A percentile compares a stretch with the other conserved stretches of the same genome.
phyloP scores from a whole-genome alignment of 2,888 invertebrate genomes.

The Geophilus truncorum region DNA sequence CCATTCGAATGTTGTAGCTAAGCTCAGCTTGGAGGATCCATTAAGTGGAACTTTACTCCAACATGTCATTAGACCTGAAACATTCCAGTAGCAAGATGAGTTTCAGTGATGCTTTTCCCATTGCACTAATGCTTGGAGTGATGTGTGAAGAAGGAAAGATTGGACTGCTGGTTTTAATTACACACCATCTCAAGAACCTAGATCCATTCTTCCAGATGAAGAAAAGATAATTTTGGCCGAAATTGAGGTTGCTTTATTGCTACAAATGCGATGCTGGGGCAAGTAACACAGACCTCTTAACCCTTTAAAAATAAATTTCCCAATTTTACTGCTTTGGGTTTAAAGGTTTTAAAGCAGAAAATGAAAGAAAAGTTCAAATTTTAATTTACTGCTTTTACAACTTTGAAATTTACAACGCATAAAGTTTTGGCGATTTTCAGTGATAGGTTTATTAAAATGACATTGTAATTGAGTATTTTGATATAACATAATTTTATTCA shows the following conservation, averaged over 20 bases:
- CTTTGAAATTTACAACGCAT: neutral
- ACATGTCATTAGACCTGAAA: conserved; percentile 16
- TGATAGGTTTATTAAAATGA: neutral
- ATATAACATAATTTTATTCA: neutral
- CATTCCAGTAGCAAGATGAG: conserved; percentile 21
- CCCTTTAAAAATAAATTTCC: too few species aligned
- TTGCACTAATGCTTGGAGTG: conserved; percentile 16
- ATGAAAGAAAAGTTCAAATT: neutral
- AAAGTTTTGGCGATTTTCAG: neutral
- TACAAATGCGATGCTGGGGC: neutral
- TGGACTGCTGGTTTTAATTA: conserved; percentile 23
- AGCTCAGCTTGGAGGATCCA: neutral
- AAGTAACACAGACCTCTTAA: neutral
- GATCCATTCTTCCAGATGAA: neutral
- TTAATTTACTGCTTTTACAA: neutral
- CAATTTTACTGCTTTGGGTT: too few species aligned
- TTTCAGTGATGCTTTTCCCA: conserved; percentile 25
- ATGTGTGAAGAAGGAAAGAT: conserved; percentile 21
- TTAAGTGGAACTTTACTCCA: neutral
- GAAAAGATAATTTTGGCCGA: neutral
- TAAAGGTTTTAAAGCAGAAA: neutral
- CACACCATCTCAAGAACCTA: neutral
- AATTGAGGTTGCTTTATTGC: neutral
- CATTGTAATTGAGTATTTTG: neutral
- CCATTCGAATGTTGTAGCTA: neutral